These are phyloP conservation scores for Drosophila falleni DNA, from an alignment of 2,888 invertebrate genomes.

Conservation along the genomic window DNA sequence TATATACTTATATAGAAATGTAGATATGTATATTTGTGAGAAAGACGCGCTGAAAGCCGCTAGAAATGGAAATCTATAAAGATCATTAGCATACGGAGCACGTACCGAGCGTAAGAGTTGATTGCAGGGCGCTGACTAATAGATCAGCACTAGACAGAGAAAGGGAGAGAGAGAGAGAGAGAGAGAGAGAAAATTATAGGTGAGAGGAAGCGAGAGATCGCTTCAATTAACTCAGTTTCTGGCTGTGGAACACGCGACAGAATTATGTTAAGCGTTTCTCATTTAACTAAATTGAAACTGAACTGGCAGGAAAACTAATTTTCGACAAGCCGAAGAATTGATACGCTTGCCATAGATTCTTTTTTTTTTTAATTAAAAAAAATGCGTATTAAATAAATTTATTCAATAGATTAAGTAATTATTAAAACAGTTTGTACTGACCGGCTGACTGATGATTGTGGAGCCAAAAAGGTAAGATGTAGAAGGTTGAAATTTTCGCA, in stretches of 20 bases:
- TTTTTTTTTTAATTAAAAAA: too few relatives aligned
- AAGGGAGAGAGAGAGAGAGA: not conserved
- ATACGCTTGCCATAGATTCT: not conserved
- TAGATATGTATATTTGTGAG: slow-evolving; percentile 12
- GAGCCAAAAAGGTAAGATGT: too few relatives aligned
- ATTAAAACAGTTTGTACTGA: too few relatives aligned
- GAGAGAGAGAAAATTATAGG: not conserved
- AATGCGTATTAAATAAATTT: too few relatives aligned
- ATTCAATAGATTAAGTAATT: too few relatives aligned
- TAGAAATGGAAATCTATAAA: slow-evolving; percentile 62
- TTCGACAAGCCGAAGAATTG: not conserved
- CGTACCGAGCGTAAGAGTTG: slow-evolving; percentile 33
- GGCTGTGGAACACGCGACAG: slow-evolving; percentile 54
- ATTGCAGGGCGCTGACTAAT: slow-evolving; percentile 33
- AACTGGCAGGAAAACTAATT: not conserved
- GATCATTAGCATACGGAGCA: slow-evolving; percentile 54
- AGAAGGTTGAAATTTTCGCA: too few relatives aligned
- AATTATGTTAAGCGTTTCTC: slow-evolving; percentile 70
- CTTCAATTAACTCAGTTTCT: slow-evolving; percentile 45
- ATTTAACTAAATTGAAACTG: slow-evolving; percentile 70
- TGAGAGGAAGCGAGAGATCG: not conserved
- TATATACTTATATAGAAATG: not conserved
- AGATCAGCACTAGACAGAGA: slow-evolving; percentile 7
- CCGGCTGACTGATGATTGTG: too few relatives aligned
- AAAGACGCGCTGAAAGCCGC: slow-evolving; percentile 27